These are phyloP conservation scores for Cepaea hortensis DNA, from an alignment of 2,888 invertebrate genomes.

Conservation along the genomic window DNA sequence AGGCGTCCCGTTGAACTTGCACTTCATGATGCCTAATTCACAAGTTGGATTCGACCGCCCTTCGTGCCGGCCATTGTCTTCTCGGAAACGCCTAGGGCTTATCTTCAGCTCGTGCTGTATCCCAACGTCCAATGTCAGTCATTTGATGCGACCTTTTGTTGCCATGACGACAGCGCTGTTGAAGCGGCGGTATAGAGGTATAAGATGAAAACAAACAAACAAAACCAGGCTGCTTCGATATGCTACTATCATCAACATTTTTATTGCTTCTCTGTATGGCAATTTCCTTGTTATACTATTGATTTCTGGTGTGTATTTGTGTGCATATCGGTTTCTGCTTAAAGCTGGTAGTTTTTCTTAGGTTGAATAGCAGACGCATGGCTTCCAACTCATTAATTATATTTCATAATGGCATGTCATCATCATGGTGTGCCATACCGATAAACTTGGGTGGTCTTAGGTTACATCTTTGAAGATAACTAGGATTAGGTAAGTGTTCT, in stretches of 20 bases:
- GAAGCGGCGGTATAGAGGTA: background rate
- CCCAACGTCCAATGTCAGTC: background rate
- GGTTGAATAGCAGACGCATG: background rate
- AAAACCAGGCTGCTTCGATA: conserved; percentile 2
- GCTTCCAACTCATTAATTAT: too few species aligned
- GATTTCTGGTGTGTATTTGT: background rate
- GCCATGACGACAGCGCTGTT: conserved; percentile 18
- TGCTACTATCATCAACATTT: conserved; percentile 17
- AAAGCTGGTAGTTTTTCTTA: background rate
- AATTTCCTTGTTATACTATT: background rate
- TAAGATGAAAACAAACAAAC: conserved; percentile 14
- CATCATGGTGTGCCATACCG: too few species aligned
- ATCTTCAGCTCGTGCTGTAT: conserved; percentile 14
- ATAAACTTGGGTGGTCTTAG: too few species aligned
- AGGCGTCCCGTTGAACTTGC: conserved; percentile 12
- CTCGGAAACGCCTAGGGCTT: background rate
- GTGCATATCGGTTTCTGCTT: background rate
- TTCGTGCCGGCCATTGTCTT: background rate
- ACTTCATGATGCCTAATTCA: conserved; percentile 17
- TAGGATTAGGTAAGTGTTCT: too few species aligned
- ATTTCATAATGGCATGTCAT: too few species aligned
- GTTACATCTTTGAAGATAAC: too few species aligned
- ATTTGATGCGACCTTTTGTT: background rate
- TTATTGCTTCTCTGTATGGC: background rate
- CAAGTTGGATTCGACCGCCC: conserved; percentile 32